A percentile compares a stretch with the other conserved stretches of the same genome.
These are phyloP conservation scores for Alces alces DNA, from an alignment of 2,113 vertebrate species.

Conservation along the genomic window DNA sequence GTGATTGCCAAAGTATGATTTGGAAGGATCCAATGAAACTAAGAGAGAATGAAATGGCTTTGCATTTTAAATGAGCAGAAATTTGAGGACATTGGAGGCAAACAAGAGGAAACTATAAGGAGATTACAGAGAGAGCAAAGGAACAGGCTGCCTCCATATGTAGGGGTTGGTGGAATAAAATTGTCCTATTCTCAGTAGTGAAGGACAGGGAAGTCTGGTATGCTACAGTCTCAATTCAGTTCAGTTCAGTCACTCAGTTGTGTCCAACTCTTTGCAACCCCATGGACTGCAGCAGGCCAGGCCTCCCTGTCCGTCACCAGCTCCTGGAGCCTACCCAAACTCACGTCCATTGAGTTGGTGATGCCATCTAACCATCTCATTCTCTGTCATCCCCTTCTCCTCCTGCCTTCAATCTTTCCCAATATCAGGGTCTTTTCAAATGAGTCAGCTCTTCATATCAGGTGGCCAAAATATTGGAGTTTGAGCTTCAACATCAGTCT, in stretches of 20 bases:
- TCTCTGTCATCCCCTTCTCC: background rate
- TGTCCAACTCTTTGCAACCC: background rate
- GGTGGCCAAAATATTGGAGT: background rate
- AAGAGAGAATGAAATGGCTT: background rate
- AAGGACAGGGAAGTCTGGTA: background rate
- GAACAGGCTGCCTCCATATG: background rate
- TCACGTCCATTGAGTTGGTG: rapidly evolving
- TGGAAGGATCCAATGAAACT: background rate
- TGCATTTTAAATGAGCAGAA: background rate
- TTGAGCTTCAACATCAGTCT: background rate
- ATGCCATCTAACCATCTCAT: background rate
- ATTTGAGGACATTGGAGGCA: background rate
- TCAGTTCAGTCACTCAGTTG: background rate
- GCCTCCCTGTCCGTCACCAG: background rate
- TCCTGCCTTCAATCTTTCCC: background rate
- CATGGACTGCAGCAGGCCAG: background rate
- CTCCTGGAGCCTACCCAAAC: background rate
- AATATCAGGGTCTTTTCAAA: background rate
- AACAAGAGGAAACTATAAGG: background rate
- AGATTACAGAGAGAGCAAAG: background rate
- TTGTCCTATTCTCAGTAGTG: background rate
- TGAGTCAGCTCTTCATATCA: rapidly evolving
- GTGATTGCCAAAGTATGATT: background rate
- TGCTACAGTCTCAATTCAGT: background rate
- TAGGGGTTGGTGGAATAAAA: background rate